phyloP scores from a whole-genome alignment of 2,113 vertebrate species.

The Sphaerodactylus townsendi region DNA sequence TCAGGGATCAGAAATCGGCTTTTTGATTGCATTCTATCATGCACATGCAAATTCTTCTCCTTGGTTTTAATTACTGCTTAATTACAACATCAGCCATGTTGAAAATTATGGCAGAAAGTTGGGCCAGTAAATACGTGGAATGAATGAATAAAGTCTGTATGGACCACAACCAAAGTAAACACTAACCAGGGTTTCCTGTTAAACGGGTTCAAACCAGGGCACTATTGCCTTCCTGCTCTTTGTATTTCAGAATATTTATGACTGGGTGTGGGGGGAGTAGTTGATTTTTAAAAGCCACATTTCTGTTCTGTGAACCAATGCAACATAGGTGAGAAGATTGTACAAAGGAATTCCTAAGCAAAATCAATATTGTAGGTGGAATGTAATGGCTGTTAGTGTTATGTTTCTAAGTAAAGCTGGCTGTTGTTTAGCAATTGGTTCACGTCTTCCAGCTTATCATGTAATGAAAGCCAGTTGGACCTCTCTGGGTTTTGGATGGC shows the following conservation, averaged over 20 bases:
- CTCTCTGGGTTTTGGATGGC: background rate
- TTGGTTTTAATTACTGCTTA: background rate
- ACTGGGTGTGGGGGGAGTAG: constrained; percentile 15
- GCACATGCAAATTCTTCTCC: background rate
- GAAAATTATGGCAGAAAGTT: background rate
- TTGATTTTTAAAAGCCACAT: background rate
- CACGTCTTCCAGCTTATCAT: constrained; percentile 25
- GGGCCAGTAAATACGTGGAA: background rate
- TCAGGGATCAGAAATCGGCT: background rate
- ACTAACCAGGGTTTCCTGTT: background rate
- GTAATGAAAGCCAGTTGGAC: constrained; percentile 11
- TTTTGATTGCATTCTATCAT: accelerated
- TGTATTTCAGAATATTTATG: constrained; percentile 48
- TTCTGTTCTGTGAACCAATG: constrained; percentile 25
- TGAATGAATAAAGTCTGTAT: too few species aligned
- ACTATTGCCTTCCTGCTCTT: constrained; percentile 36
- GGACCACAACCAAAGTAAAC: background rate
- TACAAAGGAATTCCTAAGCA: constrained; percentile 29
- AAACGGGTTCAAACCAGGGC: background rate
- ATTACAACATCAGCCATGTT: background rate
- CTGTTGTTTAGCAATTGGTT: constrained; percentile 8
- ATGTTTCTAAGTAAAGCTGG: constrained; percentile 4
- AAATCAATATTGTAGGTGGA: constrained; percentile 40
- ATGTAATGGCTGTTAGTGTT: constrained; percentile 30
- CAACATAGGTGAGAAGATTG: constrained; percentile 35